phyloP scores from a whole-genome alignment of 2,888 invertebrate species.

The Eupithecia pulchellata region DNA sequence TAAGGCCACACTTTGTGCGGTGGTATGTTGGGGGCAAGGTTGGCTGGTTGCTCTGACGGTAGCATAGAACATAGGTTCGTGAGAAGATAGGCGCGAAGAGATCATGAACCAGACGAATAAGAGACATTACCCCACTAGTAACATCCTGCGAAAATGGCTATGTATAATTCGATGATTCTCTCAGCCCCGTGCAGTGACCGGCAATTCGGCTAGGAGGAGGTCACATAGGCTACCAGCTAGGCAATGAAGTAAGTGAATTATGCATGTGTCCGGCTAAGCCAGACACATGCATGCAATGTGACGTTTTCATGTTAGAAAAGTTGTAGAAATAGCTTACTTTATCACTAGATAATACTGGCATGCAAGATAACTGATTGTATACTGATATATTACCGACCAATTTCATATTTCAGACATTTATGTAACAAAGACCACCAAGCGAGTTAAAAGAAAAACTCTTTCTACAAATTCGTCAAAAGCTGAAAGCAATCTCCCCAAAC shows the following conservation, averaged over 20 bases:
- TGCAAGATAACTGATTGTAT: background rate
- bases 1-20: background rate
- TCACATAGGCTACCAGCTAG: background rate
- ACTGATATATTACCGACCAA: no score
- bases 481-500: slow-evolving; percentile 2
- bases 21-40: background rate
- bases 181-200: background rate
- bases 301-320: background rate
- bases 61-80: background rate
- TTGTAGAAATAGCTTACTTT: background rate
- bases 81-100: no score
- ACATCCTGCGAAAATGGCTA: background rate
- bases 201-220: background rate
- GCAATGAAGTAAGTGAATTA: no score
- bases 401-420: background rate
- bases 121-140: background rate
- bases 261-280: background rate
- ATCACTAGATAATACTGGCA: background rate
- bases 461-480: background rate
- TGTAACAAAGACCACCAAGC: background rate
- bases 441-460: background rate
- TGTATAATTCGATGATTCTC: background rate
- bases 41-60: background rate
- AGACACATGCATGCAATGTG: background rate
- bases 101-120: no score